Evolutionary conservation across 2,888 invertebrate species (phyloP), one percentile per base, ranked within the genome.

Genomic region (Camptogramma bilineatum): DNA sequence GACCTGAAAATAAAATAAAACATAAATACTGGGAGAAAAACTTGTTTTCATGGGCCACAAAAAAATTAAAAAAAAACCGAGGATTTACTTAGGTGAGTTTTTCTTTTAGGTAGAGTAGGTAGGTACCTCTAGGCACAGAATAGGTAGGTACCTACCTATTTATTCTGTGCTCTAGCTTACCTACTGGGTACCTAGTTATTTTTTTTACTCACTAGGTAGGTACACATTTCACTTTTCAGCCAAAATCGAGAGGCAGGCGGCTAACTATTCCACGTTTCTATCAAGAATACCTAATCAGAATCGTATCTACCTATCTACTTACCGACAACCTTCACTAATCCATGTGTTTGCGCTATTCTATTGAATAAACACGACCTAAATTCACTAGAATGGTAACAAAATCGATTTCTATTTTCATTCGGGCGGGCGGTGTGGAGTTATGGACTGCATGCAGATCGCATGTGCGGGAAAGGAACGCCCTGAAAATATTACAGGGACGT

Each of bases 331-430:
- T 63, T 62, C 47, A 58, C 52, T 64, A 68, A 52, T 64, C 56
- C 70, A 68, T 70, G 50, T 65, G 62, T 50, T 59, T 64, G 59
- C 68, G 62, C 39, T 53, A 39, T 51, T 47, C 57, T 34, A 64
- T 57, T 61, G 64, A 62, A 64, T 66, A 67, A 69, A 70, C 66
- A 48, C 69, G 70, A 67, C 72, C 72, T 65, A 63, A 62, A 58
- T 70, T 68, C 64, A 66, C 66, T 62, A 60, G 64, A 65, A 65
- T 56, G 58, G 64, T 55, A 64, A 63, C 62, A 68, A 80, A 79
- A 90, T 90, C 86, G 88, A 90, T 90, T 87, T 87, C 84, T 84
- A 86, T 89, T 86, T 84, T 79, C 80, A 79, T 80, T 81, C 76
- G 68, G 68, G 67, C 63, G 70, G 68, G 67, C 63, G 70, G 68